phyloP scores from a whole-genome alignment of 2,888 invertebrate genomes.

The Notodonta ziczac region DNA sequence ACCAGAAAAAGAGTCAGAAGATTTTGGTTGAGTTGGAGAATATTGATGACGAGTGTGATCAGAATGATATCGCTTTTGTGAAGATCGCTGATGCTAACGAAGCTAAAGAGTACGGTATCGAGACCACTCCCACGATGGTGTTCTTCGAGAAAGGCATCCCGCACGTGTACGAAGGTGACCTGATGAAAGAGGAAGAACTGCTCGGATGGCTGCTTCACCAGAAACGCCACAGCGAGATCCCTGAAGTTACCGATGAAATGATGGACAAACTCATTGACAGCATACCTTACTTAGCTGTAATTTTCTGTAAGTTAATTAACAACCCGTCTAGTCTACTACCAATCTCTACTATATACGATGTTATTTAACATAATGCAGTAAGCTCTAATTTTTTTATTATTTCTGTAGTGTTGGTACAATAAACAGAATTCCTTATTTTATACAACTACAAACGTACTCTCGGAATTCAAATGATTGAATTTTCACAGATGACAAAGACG shows the following conservation, averaged over 20 bases:
- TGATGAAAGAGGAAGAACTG: constrained; percentile 95
- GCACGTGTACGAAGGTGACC: constrained; percentile 91
- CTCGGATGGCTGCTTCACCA: constrained; percentile 96
- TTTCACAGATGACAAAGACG: constrained; percentile 92
- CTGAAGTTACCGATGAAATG: constrained; percentile 97
- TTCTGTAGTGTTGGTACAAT: too few relatives aligned
- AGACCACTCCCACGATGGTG: constrained; percentile 92
- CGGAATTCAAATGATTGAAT: not conserved
- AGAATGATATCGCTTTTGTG: constrained; percentile 95
- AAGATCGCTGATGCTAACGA: constrained; percentile 95
- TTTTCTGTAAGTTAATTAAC: constrained; percentile 90
- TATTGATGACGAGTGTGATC: constrained; percentile 97
- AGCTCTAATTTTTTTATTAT: too few relatives aligned
- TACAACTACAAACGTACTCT: not conserved
- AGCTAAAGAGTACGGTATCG: constrained; percentile 95
- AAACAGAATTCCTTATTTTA: too few relatives aligned
- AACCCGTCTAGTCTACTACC: not conserved
- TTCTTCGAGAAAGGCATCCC: constrained; percentile 90
- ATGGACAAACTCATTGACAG: constrained; percentile 94
- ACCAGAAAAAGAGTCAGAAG: constrained; percentile 95
- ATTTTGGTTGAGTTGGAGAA: constrained; percentile 93
- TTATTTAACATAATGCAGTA: too few relatives aligned
- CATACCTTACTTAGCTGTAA: constrained; percentile 92
- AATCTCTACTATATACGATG: too few relatives aligned
- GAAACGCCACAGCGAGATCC: constrained; percentile 95